phyloP scores from a whole-genome alignment of 2,113 vertebrate species.

The Sturnira hondurensis region DNA sequence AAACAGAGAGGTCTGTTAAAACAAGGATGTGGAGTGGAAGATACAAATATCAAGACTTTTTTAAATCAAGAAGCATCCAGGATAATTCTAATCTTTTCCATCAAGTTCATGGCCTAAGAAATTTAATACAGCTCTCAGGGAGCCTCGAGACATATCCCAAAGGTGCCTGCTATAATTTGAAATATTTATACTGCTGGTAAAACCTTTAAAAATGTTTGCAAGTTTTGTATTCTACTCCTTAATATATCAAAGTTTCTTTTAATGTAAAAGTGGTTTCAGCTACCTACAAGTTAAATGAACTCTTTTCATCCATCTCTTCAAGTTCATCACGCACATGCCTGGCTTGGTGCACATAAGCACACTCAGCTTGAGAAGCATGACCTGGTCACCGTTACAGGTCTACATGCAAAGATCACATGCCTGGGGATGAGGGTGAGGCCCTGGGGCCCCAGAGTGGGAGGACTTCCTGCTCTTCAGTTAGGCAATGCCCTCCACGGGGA shows the following conservation, averaged over 20 bases:
- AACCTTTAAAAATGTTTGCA: not conserved
- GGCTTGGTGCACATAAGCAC: not conserved
- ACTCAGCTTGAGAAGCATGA: not conserved
- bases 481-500: not conserved
- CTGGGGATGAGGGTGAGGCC: not conserved
- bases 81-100: constrained; percentile 5
- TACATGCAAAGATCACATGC: not conserved
- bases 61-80: not conserved
- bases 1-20: not conserved
- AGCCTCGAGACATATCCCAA: not conserved
- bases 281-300: not conserved
- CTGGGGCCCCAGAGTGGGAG: not conserved
- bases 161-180: not conserved
- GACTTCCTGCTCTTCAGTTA: not conserved
- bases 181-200: not conserved
- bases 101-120: not conserved
- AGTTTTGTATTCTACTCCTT: not conserved
- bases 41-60: not conserved
- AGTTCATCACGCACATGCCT: not conserved
- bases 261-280: not conserved
- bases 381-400: not conserved
- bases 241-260: not conserved
- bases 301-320: not conserved
- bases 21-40: not conserved
- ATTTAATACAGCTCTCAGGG: not conserved